Evolutionary conservation across 1,140 invertebrate species (phyloP).

Genomic region (Ectropis grisescens): DNA sequence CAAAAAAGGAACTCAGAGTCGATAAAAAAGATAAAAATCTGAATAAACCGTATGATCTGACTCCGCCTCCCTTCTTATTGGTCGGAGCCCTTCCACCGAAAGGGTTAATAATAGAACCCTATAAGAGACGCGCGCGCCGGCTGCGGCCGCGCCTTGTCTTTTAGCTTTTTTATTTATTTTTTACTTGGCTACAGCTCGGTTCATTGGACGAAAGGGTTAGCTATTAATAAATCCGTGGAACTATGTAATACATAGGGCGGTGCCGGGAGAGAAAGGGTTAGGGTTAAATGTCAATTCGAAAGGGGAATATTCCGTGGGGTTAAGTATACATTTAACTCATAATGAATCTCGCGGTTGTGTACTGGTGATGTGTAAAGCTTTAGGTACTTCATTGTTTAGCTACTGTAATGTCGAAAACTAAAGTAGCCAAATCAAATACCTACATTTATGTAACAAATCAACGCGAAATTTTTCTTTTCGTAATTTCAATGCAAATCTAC

Average conservation of each 20-base stretch:
- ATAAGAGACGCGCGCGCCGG: conserved; percentile 37
- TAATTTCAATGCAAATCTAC: no score
- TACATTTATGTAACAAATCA: no score
- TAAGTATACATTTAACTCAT: no score
- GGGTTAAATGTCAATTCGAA: conserved; percentile 15
- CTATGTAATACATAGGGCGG: conserved; percentile 30
- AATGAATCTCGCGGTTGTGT: no score
- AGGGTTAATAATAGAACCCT: conserved; percentile 62
- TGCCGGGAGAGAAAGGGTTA: conserved; percentile 43
- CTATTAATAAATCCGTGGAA: conserved; percentile 41
- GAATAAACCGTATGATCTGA: conserved; percentile 17
- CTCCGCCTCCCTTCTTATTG: conserved; percentile 51
- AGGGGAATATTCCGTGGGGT: conserved; percentile 19
- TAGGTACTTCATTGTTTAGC: no score
- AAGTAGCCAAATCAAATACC: no score
- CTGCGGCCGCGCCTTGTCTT: conserved; percentile 31
- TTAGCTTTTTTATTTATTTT: conserved; percentile 59
- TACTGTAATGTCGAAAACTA: no score
- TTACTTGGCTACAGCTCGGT: conserved; percentile 26
- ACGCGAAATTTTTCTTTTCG: no score
- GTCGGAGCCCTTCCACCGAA: conserved; percentile 53
- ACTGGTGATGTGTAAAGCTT: no score
- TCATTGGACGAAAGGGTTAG: conserved; percentile 63
- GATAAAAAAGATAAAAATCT: conserved; percentile 7
- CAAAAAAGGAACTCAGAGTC: no score